phyloP scores from a whole-genome alignment of 1,140 invertebrate species.

The Drosophila melanogaster region DNA sequence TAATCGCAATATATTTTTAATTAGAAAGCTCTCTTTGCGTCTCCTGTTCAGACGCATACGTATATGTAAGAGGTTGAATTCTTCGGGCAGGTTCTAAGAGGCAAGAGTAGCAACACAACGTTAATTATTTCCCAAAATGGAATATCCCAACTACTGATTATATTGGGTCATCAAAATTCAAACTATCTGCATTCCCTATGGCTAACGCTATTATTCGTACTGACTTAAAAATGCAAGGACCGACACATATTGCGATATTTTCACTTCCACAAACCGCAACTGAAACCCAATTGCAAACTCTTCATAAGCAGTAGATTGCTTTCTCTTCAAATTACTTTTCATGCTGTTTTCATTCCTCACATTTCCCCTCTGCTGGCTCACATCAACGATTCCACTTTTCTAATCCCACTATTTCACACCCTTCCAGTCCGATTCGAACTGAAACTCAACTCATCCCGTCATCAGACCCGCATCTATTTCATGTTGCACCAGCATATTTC shows the following conservation, averaged over 20 bases:
- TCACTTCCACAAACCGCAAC: not conserved
- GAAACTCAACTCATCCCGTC: conserved; percentile 7
- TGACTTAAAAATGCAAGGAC: no score
- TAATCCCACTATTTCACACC: conserved; percentile 26
- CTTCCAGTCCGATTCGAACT: conserved; percentile 7
- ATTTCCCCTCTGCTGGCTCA: not conserved
- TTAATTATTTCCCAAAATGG: no score
- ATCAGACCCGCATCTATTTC: conserved; percentile 18
- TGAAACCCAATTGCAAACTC: not conserved
- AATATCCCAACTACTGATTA: no score
- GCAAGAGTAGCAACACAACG: no score
- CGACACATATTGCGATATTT: not conserved
- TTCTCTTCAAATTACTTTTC: conserved; percentile 5
- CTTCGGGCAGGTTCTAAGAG: no score
- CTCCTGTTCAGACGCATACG: conserved; percentile 1
- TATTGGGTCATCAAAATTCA: no score
- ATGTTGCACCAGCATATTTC: conserved; percentile 42
- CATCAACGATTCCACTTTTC: conserved; percentile 1
- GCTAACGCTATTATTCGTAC: no score
- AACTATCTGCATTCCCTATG: no score
- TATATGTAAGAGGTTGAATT: no score
- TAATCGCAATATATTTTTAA: conserved; percentile 54
- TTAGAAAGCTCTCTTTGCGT: not conserved
- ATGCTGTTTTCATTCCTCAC: not conserved
- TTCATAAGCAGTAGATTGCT: not conserved